Base-by-base conservation (phyloP, 2,797 vertebrate species). In the Chloroceryle amazona region DNA sequence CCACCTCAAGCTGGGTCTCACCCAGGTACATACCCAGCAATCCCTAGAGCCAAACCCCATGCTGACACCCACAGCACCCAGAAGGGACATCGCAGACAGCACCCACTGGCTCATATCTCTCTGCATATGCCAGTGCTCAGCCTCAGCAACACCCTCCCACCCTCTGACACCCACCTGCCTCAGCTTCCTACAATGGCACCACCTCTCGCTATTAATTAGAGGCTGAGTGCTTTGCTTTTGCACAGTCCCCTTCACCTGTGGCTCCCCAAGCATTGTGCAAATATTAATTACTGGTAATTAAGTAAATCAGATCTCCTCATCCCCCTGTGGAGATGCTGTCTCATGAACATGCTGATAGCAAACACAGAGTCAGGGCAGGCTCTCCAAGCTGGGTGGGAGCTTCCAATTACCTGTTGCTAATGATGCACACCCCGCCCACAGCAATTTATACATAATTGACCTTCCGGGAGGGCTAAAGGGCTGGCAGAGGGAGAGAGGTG, bases 261-360 rank as follows among this genome's bases (percentile, higher is more conserved):
- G 70, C 80, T 96, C 92, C 93, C 49, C 6, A 10, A 90, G 89
- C 63, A 51, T 57, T 84, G 93, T 90, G 89, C 81, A 96, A 92
- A 86, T 94, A 93, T 92, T 97, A 96, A 97, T 97, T 96, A 94
- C 85, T 54, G 42, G 70, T 79, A 91, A 93, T 90, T 97, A 96
- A 96, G 95, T 93, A 90, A 76, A 92, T 61, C 73, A 58, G 87
- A 52, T 55, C 29, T 89, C 75, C 46, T 71, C 49, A 21, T 67
- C 23, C 52, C 42, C 71, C 85, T 22, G 55, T 31, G 93, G 84
- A 89, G 74, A 47, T 76, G 89, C 86, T 87, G 86, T 62, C 62
- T 93, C 42, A 49, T 89, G 89, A 89, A 87, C 65, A 55, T 8
- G 57, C 76, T 49, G 85, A 61, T 60, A 95, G 76, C 80, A 86